phyloP scores from a whole-genome alignment of 2,113 vertebrate species.

The Blennius ocellaris region DNA sequence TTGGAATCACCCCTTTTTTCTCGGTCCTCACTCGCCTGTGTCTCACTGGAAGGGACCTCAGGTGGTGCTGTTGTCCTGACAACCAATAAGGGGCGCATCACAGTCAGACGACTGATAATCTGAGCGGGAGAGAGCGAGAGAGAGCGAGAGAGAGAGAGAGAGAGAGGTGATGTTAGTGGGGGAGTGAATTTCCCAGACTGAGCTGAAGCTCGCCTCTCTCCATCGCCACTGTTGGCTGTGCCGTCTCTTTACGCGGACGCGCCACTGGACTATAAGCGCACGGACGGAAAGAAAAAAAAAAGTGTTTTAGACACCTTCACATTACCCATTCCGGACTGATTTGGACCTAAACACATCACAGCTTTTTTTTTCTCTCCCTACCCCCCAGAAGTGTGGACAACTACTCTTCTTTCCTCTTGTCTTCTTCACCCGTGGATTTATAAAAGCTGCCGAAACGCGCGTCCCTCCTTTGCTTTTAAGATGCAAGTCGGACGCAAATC shows the following conservation, averaged over 20 bases:
- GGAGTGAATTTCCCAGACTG: constrained; percentile 55
- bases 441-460: constrained; percentile 49
- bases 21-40: constrained; percentile 50
- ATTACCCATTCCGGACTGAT: constrained; percentile 46
- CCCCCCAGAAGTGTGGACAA: constrained; percentile 65
- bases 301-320: constrained; percentile 19
- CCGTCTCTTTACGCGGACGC: constrained; percentile 71
- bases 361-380: constrained; percentile 9
- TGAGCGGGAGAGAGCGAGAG: constrained; percentile 50
- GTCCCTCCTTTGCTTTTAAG: constrained; percentile 43
- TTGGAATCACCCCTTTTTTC: too few relatives aligned
- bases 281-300: constrained; percentile 21
- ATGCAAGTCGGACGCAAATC: constrained; percentile 93
- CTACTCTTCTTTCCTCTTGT: constrained; percentile 31
- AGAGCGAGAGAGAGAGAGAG: constrained; percentile 27
- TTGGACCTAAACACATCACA: constrained; percentile 52
- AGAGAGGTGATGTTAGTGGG: constrained; percentile 30
- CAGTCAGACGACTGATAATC: constrained; percentile 78
- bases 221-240: constrained; percentile 52
- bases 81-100: constrained; percentile 83
- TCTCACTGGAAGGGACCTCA: constrained; percentile 81
- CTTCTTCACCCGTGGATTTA: constrained; percentile 70
- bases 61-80: constrained; percentile 89
- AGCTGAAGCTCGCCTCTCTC: constrained; percentile 63
- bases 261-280: constrained; percentile 54